phyloP scores from a whole-genome alignment of 2,888 invertebrate species.

The Drosophila eohydei region DNA sequence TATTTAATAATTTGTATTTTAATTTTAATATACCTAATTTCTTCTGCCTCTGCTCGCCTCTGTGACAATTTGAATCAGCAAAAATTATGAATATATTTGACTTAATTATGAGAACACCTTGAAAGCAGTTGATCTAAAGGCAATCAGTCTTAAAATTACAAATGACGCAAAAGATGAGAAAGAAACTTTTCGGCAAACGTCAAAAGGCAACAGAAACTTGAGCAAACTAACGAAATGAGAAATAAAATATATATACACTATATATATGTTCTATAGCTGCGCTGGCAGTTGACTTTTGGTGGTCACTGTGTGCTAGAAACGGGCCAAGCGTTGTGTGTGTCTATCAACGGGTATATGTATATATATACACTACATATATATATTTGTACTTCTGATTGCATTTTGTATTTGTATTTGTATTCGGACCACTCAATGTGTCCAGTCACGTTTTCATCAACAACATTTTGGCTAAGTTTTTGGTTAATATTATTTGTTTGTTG shows the following conservation, averaged over 20 bases:
- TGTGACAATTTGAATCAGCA: too few relatives aligned
- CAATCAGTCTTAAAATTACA: constrained; percentile 9
- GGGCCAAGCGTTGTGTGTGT: constrained; percentile 32
- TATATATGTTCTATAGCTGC: background rate
- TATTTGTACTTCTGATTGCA: constrained; percentile 30
- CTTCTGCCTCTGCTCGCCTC: too few relatives aligned
- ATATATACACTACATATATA: background rate
- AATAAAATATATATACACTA: constrained; percentile 20
- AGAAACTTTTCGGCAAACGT: constrained; percentile 48
- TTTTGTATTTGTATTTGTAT: constrained; percentile 28
- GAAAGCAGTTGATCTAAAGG: constrained; percentile 19
- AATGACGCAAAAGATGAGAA: constrained; percentile 19
- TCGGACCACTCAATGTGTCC: constrained; percentile 60
- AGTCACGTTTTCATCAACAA: constrained; percentile 74
- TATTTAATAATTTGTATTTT: too few relatives aligned
- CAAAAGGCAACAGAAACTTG: constrained; percentile 36
- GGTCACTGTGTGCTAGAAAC: constrained; percentile 46
- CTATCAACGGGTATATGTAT: constrained; percentile 6
- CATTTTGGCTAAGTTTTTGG: constrained; percentile 74
- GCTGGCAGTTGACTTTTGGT: constrained; percentile 50
- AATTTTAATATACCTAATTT: too few relatives aligned
- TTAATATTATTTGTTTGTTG: constrained; percentile 72
- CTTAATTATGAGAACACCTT: background rate
- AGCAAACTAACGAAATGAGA: constrained; percentile 35
- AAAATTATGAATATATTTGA: background rate